Percentiles rank a stretch among this genome's conserved stretches.
phyloP scores from a whole-genome alignment of 2,113 vertebrate species.

The Neogobius melanostomus region DNA sequence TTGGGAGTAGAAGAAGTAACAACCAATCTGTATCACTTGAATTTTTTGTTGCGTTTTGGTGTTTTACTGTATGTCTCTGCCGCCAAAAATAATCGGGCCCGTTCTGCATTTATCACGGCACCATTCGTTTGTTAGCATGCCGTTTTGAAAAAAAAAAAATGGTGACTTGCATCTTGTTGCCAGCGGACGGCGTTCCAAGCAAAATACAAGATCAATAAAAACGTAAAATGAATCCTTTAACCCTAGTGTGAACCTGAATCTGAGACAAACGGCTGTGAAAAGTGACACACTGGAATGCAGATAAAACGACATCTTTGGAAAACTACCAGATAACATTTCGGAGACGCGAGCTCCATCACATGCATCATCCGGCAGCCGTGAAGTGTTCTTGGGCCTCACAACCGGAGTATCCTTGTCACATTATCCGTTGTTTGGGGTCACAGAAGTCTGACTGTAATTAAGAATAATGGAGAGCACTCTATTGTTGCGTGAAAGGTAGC shows the following conservation, averaged over 20 bases:
- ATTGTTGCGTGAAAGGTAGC: conserved; percentile 46
- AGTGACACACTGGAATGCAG: background rate
- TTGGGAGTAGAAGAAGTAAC: no score
- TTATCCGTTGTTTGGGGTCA: conserved; percentile 58
- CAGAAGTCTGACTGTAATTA: conserved; percentile 54
- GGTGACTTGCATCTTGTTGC: no score
- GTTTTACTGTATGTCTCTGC: no score
- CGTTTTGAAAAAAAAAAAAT: no score
- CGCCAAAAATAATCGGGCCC: no score
- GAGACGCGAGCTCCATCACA: background rate
- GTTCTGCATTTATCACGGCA: no score
- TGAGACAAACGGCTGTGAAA: background rate
- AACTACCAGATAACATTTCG: background rate
- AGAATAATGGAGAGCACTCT: conserved; percentile 49
- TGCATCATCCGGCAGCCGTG: conserved; percentile 6
- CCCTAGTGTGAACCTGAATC: background rate
- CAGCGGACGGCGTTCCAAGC: no score
- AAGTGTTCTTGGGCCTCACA: conserved; percentile 14
- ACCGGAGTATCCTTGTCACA: conserved; percentile 13
- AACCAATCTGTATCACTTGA: no score
- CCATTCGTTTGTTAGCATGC: no score
- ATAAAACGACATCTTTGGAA: background rate
- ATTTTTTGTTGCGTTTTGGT: no score
- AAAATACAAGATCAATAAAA: no score
- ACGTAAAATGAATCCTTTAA: background rate